These are phyloP conservation scores for Oscheius sp. DNA, from an alignment of 2,888 invertebrate genomes.

Conservation along the genomic window DNA sequence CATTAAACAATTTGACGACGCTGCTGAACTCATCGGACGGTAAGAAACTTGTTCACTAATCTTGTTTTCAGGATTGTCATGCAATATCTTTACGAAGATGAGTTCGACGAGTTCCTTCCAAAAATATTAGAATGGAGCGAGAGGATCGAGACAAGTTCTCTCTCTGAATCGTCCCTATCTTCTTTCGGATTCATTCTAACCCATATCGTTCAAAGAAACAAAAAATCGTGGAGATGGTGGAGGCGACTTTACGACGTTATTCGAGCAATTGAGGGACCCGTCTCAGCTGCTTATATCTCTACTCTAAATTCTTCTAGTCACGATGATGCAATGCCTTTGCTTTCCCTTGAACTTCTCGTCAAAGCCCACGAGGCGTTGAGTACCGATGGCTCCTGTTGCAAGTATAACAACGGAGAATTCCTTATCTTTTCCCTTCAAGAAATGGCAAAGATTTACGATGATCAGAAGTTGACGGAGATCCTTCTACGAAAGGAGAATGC, in stretches of 20 bases:
- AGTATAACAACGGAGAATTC: conserved; percentile 48
- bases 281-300: conserved; percentile 32
- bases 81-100: background rate
- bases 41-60: background rate
- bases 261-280: conserved; percentile 9
- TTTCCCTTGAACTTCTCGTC: conserved; percentile 43
- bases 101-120: background rate
- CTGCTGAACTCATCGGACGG: conserved; percentile 9
- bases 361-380: conserved; percentile 50
- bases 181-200: conserved; percentile 6
- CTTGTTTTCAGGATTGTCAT: background rate
- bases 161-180: background rate
- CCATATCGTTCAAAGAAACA: background rate
- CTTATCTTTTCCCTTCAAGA: conserved; percentile 34
- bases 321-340: conserved; percentile 38
- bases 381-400: conserved; percentile 34
- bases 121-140: background rate
- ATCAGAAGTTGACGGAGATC: conserved; percentile 29
- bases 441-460: conserved; percentile 25
- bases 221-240: conserved; percentile 5
- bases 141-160: background rate
- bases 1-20: conserved; percentile 1
- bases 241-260: conserved; percentile 10
- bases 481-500: conserved; percentile 36
- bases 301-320: conserved; percentile 29